Conservation (phyloP, 2,113 vertebrate genomes). For the Corythoichthys intestinalis region DNA sequence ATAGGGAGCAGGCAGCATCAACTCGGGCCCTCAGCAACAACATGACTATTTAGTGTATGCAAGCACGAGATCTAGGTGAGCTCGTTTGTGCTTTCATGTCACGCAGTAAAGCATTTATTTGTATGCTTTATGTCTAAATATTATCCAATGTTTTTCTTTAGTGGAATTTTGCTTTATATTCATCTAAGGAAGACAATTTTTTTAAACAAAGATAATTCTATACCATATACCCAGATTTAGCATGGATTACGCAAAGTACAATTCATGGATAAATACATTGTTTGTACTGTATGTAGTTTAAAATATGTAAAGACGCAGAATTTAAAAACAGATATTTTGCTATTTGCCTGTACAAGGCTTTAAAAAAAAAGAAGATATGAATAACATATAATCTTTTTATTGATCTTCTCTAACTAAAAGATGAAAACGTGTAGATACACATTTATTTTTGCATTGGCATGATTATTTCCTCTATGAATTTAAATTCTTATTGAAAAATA, state of each 20-base stretch:
- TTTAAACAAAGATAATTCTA: neutral
- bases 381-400: neutral
- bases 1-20: constrained; percentile 41
- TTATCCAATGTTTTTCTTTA: neutral
- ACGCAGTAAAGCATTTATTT: neutral
- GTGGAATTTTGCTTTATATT: neutral
- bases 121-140: neutral
- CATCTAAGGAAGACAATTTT: neutral
- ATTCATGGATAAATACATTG: neutral
- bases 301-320: neutral
- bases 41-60: constrained; percentile 59
- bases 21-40: constrained; percentile 74
- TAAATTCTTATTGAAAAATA: no score
- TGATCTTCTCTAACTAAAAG: neutral
- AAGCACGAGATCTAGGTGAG: constrained; percentile 38
- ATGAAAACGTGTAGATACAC: neutral
- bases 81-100: constrained; percentile 25
- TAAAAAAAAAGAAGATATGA: no score
- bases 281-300: neutral
- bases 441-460: neutral
- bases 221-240: neutral
- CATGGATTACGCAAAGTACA: neutral
- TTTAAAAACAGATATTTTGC: neutral
- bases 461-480: no score
- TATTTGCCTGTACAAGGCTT: neutral